Base-by-base conservation (phyloP, 2,113 vertebrate species). In the Ptilorrhoa leucosticta region DNA sequence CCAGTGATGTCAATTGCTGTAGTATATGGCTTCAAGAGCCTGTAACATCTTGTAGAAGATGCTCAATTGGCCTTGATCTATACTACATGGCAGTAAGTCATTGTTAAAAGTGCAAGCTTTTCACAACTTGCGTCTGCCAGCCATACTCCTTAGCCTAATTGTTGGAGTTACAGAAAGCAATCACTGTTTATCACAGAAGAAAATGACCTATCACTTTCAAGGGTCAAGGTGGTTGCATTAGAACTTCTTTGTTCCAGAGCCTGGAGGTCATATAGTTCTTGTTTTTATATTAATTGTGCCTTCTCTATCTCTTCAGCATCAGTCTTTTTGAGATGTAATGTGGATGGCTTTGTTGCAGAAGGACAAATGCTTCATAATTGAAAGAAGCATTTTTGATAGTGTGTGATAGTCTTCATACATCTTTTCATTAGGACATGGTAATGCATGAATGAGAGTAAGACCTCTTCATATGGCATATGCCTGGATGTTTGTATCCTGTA, bases 141-240 rank as follows among this genome's bases (percentile, higher is more conserved):
- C 68, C 76, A 5, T 64, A 57, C 24, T 76, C 66, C 87, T 92
- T 56, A 60, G 81, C 51, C 77, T 77, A 94, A 20, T 72, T 72
- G 70, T 76, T 94, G 63, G 93, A 90, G 64, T 91, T 97, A 89
- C 7, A 90, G 94, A 93, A 96, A 84, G 80, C 73, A 96, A 37
- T 96, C 64, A 39, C 47, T 93, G 57, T 97, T 89, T 64, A 83
- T 92, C 63, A 75, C 57, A 57, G 75, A 78, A 73, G 66, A 93
- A 87, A 93, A 93, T 31, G 48, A 89, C 42, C 66, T 60, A 77
- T 81, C 77, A 47, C 65, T 95, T 94, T 84, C 51, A 50, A 37
- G 60, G 76, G 93, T 94, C 68, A 95, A 76, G 77, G 78, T 72
- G 95, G 37, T 87, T 82, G 26, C 35, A 44, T 79, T 94, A 82